phyloP scores from a whole-genome alignment of 2,113 vertebrate genomes.

The Anoura caudifer region DNA sequence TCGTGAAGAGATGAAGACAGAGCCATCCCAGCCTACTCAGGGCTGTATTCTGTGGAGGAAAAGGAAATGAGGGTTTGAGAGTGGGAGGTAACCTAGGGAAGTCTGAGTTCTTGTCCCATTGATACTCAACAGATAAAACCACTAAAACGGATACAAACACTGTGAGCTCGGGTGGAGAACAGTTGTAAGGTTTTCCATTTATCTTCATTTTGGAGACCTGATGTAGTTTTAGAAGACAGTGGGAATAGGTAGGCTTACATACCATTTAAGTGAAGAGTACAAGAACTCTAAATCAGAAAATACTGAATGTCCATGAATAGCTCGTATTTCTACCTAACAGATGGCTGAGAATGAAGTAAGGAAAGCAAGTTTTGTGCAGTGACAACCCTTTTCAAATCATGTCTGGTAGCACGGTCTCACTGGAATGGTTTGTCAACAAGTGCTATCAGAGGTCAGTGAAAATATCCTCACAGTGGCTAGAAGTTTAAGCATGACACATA shows the following conservation, averaged over 20 bases:
- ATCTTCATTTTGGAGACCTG: not conserved
- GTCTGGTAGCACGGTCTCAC: not conserved
- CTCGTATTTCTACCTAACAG: constrained; percentile 13
- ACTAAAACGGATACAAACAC: not conserved
- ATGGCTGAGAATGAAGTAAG: not conserved
- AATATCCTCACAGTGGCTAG: not conserved
- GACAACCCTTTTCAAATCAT: not conserved
- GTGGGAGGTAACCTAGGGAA: not conserved
- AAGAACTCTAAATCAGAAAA: constrained; percentile 33
- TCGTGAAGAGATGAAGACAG: not conserved
- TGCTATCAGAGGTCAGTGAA: not conserved
- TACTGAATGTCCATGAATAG: not conserved
- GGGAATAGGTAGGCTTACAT: not conserved
- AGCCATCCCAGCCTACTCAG: not conserved
- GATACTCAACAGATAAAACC: not conserved
- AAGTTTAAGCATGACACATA: not conserved
- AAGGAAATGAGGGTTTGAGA: not conserved
- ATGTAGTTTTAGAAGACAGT: not conserved
- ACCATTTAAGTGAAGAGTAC: not conserved
- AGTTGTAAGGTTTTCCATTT: not conserved
- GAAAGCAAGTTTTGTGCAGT: not conserved
- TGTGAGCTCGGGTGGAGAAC: not conserved
- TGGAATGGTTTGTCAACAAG: not conserved
- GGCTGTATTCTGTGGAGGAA: not conserved
- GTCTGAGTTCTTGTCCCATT: not conserved